These are phyloP conservation scores for Seriola aureovittata DNA, from an alignment of 2,113 vertebrate genomes.

Conservation along the genomic window DNA sequence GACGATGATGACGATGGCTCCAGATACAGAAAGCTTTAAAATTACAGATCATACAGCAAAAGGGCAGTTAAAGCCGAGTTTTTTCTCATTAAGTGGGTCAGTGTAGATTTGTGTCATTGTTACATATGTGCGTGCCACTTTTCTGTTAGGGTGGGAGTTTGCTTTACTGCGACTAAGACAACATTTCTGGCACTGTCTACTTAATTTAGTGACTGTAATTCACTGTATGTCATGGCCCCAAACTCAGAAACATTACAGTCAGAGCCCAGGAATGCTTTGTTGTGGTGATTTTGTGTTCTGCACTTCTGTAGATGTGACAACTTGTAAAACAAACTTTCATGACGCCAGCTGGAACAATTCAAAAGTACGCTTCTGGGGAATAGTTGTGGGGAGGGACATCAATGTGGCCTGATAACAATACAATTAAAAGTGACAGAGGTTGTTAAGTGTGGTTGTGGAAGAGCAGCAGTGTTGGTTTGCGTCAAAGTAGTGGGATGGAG, in stretches of 20 bases:
- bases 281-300: slow-evolving; percentile 14
- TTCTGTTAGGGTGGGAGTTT: slow-evolving; percentile 1
- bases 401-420: slow-evolving; percentile 4
- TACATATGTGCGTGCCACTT: background rate
- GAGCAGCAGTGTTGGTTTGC: background rate
- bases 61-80: background rate
- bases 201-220: slow-evolving; percentile 44
- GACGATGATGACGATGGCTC: slow-evolving; percentile 4
- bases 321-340: slow-evolving; percentile 14
- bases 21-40: background rate
- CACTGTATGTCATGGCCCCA: background rate
- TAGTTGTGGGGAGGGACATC: slow-evolving; percentile 2
- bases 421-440: background rate
- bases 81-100: background rate
- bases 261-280: slow-evolving; percentile 48
- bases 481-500: background rate
- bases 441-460: background rate
- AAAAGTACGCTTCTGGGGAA: background rate
- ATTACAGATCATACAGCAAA: background rate
- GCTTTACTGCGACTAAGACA: background rate
- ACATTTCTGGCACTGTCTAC: background rate
- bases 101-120: background rate
- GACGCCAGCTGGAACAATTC: slow-evolving; percentile 9
- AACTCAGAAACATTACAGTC: slow-evolving; percentile 31
- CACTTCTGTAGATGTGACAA: slow-evolving; percentile 14